Evolutionary conservation across 2,888 invertebrate genomes (phyloP).

Genomic region (Panzeria rudis): DNA sequence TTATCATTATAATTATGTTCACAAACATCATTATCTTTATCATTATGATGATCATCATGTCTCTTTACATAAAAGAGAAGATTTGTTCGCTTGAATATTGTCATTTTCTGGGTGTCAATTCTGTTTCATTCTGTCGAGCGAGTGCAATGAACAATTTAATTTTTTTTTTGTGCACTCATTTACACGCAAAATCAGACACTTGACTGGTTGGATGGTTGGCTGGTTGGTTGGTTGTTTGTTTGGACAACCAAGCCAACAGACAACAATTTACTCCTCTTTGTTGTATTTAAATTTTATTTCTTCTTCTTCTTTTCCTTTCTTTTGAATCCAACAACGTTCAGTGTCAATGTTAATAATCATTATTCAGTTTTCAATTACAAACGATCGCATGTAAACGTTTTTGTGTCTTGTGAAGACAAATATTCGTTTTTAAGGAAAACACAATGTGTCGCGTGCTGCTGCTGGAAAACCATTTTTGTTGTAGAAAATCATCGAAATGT

Average conservation of each 20-base stretch:
- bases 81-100: conserved; percentile 12
- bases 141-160: conserved; percentile 33
- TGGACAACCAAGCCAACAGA: not conserved
- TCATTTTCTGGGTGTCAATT: conserved; percentile 49
- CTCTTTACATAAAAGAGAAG: conserved; percentile 41
- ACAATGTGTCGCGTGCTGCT: conserved; percentile 64
- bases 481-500: conserved; percentile 10
- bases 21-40: conserved; percentile 30
- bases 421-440: conserved; percentile 19
- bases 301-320: not conserved
- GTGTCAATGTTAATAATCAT: conserved; percentile 72
- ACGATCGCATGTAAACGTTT: conserved; percentile 68
- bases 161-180: conserved; percentile 42
- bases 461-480: conserved; percentile 1
- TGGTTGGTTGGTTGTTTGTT: not conserved
- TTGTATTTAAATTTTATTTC: conserved; percentile 10
- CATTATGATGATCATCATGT: conserved; percentile 33
- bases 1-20: conserved; percentile 24
- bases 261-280: conserved; percentile 51
- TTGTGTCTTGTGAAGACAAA: conserved; percentile 30
- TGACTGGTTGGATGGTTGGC: conserved; percentile 10
- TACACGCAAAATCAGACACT: conserved; percentile 50
- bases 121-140: conserved; percentile 36
- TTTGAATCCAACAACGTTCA: conserved; percentile 46
- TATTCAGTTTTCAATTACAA: conserved; percentile 70